Percentiles rank a stretch among this genome's conserved stretches.
Conservation (phyloP, 2,113 vertebrate species). For the Arvicanthis niloticus region DNA sequence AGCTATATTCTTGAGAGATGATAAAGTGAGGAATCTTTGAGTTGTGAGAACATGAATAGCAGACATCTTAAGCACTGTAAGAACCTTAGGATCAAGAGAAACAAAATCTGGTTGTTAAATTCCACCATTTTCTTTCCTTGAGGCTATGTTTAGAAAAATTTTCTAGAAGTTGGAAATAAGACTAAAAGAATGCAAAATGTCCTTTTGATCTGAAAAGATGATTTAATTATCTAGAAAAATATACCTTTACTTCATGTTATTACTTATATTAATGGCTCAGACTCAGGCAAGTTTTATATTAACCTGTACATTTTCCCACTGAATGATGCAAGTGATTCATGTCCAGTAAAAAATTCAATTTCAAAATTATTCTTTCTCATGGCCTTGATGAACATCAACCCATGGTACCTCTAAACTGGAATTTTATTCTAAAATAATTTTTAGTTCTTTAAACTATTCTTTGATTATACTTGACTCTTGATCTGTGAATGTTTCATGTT, state of each 20-base stretch:
- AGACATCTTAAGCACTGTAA: neutral
- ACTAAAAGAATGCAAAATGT: neutral
- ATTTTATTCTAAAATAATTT: conserved; percentile 29
- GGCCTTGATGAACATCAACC: neutral
- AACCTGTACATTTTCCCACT: neutral
- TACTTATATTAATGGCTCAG: conserved; percentile 26
- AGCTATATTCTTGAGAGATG: conserved; percentile 37
- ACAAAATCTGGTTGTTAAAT: conserved; percentile 12
- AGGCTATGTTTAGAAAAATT: neutral
- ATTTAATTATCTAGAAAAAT: conserved; percentile 49
- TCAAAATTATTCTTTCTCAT: conserved; percentile 12
- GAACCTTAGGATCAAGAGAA: conserved; percentile 27
- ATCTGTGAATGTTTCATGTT: conserved; percentile 2
- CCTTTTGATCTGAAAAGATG: neutral
- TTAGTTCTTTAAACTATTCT: neutral
- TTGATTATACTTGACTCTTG: conserved; percentile 14
- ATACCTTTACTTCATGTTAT: conserved; percentile 21
- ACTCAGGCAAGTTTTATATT: neutral
- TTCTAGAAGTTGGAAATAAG: neutral
- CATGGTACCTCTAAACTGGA: neutral
- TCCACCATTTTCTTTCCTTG: neutral
- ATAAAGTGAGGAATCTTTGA: neutral
- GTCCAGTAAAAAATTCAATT: neutral
- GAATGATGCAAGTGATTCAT: conserved; percentile 37
- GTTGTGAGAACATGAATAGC: neutral